A percentile compares a stretch with the other conserved stretches of the same genome.
These are phyloP conservation scores for Eueides isabella DNA, from an alignment of 1,140 invertebrate genomes.

Conservation along the genomic window DNA sequence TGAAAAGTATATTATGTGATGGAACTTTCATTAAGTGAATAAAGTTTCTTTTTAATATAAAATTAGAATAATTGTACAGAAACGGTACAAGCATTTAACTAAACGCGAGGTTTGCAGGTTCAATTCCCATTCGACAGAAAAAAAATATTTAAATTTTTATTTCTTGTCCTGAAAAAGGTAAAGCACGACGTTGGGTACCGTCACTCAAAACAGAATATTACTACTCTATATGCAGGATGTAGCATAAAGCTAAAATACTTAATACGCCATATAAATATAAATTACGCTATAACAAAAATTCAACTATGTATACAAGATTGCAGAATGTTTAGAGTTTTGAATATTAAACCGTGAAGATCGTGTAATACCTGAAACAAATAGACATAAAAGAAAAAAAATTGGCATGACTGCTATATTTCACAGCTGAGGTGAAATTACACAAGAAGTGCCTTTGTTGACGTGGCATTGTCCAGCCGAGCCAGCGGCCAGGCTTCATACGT, in stretches of 20 bases:
- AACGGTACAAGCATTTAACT: too few relatives aligned
- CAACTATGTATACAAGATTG: not conserved
- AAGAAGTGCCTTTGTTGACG: constrained; percentile 72
- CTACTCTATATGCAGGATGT: too few relatives aligned
- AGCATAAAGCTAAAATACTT: too few relatives aligned
- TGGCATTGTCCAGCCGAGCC: constrained; percentile 74
- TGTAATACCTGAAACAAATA: constrained; percentile 57
- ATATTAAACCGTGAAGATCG: constrained; percentile 48
- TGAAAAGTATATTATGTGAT: too few relatives aligned
- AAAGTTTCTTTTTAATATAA: too few relatives aligned
- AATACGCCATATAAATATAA: too few relatives aligned
- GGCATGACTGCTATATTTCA: constrained; percentile 67
- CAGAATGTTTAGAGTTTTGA: not conserved
- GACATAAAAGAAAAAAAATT: constrained; percentile 60
- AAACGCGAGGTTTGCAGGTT: not conserved
- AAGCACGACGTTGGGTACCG: too few relatives aligned
- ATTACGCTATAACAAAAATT: not conserved
- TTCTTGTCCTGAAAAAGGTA: too few relatives aligned
- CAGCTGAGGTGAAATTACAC: constrained; percentile 66
- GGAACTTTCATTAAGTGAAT: too few relatives aligned
- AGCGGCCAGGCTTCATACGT: constrained; percentile 68
- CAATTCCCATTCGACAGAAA: not conserved
- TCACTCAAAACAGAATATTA: too few relatives aligned
- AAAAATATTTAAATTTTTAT: too few relatives aligned
- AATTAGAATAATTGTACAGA: too few relatives aligned